A percentile compares a stretch with the other conserved stretches of the same genome.
These are phyloP conservation scores for Leptura quadrifasciata DNA, from an alignment of 2,888 invertebrate species.

Conservation along the genomic window DNA sequence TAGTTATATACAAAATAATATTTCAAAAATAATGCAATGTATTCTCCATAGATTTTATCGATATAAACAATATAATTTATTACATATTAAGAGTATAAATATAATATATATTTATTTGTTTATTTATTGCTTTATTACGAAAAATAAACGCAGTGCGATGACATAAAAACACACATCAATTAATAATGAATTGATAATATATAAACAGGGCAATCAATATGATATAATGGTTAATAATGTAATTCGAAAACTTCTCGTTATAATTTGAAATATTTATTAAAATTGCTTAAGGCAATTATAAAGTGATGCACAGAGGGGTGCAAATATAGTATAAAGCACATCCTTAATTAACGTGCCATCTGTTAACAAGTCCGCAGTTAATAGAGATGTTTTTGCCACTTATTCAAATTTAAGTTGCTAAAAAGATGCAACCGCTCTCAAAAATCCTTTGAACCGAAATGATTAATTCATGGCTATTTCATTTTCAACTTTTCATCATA, in stretches of 20 bases:
- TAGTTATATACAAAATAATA: background rate
- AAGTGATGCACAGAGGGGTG: background rate
- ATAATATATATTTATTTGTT: background rate
- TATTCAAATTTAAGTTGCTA: constrained; percentile 24
- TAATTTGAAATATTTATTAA: constrained; percentile 9
- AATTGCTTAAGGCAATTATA: constrained; percentile 14
- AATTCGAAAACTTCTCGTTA: background rate
- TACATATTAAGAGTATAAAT: background rate
- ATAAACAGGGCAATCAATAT: background rate
- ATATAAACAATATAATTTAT: background rate
- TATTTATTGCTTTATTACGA: background rate
- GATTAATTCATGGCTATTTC: background rate
- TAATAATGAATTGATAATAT: background rate
- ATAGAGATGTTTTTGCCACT: constrained; percentile 22
- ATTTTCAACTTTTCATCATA: background rate
- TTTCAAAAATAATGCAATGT: background rate
- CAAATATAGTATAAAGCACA: constrained; percentile 12
- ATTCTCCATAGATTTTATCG: background rate
- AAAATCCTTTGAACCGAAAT: background rate
- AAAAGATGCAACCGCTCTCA: background rate
- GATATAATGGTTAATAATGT: background rate
- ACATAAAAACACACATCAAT: too few relatives aligned
- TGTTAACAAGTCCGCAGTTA: constrained; percentile 22
- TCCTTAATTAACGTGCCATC: constrained; percentile 23
- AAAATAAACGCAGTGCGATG: background rate